A percentile compares a stretch with the other conserved stretches of the same genome.
Conservation (phyloP, 2,888 invertebrate species). For the Drosophila helvetica region DNA sequence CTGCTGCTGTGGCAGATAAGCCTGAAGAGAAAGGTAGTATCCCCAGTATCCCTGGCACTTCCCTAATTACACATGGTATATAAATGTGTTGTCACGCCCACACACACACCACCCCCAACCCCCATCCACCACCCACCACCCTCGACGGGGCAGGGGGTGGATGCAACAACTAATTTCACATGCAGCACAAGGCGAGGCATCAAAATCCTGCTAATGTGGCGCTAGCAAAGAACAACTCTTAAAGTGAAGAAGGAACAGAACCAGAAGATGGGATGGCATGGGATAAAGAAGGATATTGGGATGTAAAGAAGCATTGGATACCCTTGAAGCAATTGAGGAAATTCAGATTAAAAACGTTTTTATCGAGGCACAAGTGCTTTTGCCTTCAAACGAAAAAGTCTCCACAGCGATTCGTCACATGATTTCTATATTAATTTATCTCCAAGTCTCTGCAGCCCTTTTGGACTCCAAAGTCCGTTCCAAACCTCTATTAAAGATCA, state of each 20-base stretch:
- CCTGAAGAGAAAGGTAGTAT: conserved; percentile 33
- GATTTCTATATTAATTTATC: not conserved
- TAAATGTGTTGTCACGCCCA: conserved; percentile 56
- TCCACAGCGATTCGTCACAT: not conserved
- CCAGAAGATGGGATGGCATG: not conserved
- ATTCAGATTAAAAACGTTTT: no score
- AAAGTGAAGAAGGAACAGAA: conserved; percentile 58
- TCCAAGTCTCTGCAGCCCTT: not conserved
- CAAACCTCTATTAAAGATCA: not conserved
- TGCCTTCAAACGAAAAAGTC: no score
- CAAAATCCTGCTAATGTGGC: conserved; percentile 78
- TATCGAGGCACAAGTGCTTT: no score
- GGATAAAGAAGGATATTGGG: not conserved
- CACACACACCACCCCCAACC: not conserved
- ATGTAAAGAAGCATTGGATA: not conserved
- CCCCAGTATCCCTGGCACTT: conserved; percentile 58
- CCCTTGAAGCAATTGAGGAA: no score
- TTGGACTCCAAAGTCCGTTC: not conserved
- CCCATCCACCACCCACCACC: no score
- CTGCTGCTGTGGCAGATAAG: conserved; percentile 23
- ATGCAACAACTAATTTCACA: conserved; percentile 72
- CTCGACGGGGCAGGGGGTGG: not conserved
- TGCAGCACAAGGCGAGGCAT: conserved; percentile 72
- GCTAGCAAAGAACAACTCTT: conserved; percentile 69
- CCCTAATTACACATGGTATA: conserved; percentile 74